These are phyloP conservation scores for Homarus americanus DNA, from an alignment of 1,140 invertebrate genomes.

Conservation along the genomic window DNA sequence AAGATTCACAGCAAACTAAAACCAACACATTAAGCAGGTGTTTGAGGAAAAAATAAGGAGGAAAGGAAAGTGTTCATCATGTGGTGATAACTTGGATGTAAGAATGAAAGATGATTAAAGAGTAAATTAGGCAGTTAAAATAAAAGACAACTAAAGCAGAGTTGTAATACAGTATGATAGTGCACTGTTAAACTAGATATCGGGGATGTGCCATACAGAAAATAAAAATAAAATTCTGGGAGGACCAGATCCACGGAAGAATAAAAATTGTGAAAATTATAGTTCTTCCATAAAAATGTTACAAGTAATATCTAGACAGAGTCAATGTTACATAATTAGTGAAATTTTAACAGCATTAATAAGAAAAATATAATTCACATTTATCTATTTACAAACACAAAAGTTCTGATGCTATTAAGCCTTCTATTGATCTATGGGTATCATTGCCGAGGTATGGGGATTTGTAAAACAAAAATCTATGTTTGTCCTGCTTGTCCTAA, in stretches of 20 bases:
- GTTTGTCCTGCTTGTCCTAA: conserved; percentile 40
- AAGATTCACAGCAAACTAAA: background rate
- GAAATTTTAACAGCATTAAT: background rate
- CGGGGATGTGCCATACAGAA: too few relatives aligned
- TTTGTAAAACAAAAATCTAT: background rate
- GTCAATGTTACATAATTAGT: background rate
- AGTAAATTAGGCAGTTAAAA: background rate
- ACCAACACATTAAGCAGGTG: background rate
- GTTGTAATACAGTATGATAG: too few relatives aligned
- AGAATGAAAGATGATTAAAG: background rate
- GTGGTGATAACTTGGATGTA: too few relatives aligned
- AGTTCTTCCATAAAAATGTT: background rate
- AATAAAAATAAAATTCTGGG: too few relatives aligned
- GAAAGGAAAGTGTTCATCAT: too few relatives aligned
- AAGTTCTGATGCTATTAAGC: background rate
- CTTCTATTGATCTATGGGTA: background rate
- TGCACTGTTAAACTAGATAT: too few relatives aligned
- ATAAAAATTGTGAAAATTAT: background rate
- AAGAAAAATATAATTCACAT: background rate
- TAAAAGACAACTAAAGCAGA: background rate
- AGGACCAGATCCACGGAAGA: background rate
- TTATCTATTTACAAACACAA: background rate
- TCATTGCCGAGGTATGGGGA: conserved; percentile 3
- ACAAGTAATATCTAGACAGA: background rate
- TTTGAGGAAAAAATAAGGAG: background rate